phyloP scores from a whole-genome alignment of 2,888 invertebrate genomes.

The Baccha elongata region DNA sequence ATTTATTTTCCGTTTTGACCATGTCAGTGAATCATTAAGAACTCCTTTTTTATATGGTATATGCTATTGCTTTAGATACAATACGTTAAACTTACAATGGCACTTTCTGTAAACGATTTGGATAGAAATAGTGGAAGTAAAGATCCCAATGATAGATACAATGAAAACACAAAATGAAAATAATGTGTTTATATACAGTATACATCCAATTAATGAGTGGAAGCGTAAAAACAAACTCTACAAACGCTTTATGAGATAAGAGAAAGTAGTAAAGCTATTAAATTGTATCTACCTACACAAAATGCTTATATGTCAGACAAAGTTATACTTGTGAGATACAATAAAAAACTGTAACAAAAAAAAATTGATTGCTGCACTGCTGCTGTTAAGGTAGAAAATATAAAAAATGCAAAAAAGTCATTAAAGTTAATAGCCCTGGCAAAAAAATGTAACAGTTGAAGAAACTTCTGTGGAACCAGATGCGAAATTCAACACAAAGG shows the following conservation, averaged over 20 bases:
- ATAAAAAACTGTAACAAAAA: slow-evolving; percentile 22
- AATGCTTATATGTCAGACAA: slow-evolving; percentile 58
- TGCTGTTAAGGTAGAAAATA: too few species aligned
- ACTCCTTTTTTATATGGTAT: too few species aligned
- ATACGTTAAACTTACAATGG: too few species aligned
- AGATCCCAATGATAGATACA: slow-evolving; percentile 51
- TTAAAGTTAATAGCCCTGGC: slow-evolving; percentile 64
- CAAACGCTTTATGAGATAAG: slow-evolving; percentile 63
- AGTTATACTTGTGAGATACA: slow-evolving; percentile 37
- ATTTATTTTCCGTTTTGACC: too few species aligned
- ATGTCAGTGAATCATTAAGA: too few species aligned
- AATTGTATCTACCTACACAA: slow-evolving; percentile 69
- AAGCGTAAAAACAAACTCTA: slow-evolving; percentile 58
- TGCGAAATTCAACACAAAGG: slow-evolving; percentile 40
- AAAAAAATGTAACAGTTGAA: slow-evolving; percentile 41
- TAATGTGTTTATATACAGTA: slow-evolving; percentile 1
- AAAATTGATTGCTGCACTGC: slow-evolving; percentile 36
- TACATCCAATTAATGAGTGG: slow-evolving; percentile 68
- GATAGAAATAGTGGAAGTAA: slow-evolving; percentile 38
- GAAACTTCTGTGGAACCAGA: slow-evolving; percentile 53
- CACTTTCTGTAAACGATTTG: neutral
- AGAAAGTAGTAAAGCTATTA: slow-evolving; percentile 71
- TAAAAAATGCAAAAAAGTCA: slow-evolving; percentile 51
- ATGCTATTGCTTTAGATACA: too few species aligned
- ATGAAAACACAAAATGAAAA: slow-evolving; percentile 54